phyloP scores from a whole-genome alignment of 2,888 invertebrate species.

The Pimpla rufipes region DNA sequence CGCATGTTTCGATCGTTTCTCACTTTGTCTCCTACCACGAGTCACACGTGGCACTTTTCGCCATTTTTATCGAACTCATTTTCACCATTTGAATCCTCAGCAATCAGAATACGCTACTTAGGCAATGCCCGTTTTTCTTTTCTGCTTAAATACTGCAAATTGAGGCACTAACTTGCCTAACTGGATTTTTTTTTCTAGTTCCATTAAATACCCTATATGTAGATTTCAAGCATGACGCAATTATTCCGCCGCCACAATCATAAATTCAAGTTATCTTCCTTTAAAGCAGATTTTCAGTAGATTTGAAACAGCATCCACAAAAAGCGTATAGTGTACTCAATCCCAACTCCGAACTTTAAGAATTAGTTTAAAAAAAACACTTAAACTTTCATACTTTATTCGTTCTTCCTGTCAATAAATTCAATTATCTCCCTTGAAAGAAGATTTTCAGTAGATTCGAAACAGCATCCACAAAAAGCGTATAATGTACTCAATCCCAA shows the following conservation, averaged over 20 bases:
- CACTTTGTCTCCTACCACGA: not conserved
- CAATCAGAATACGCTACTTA: not conserved
- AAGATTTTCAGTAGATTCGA: too few relatives aligned
- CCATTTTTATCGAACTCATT: not conserved
- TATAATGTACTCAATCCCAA: too few relatives aligned
- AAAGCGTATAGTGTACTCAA: too few relatives aligned
- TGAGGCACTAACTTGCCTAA: not conserved
- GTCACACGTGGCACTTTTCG: constrained; percentile 7
- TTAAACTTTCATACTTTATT: too few relatives aligned
- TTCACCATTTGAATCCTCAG: not conserved
- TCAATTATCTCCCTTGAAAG: too few relatives aligned
- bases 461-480: too few relatives aligned
- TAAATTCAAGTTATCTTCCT: constrained; percentile 1
- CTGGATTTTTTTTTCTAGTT: not conserved
- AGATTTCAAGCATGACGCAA: not conserved
- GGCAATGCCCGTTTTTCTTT: not conserved
- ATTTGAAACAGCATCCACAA: too few relatives aligned
- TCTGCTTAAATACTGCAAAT: not conserved
- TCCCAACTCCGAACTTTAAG: too few relatives aligned
- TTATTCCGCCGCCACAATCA: not conserved
- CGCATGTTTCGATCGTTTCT: not conserved
- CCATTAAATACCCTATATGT: not conserved
- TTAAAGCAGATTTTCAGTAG: too few relatives aligned
- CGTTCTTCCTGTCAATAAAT: too few relatives aligned
- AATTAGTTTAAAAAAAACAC: too few relatives aligned